A percentile compares a stretch with the other conserved stretches of the same genome.
phyloP scores from a whole-genome alignment of 2,797 vertebrate species.

The Peromyscus nudipes region DNA sequence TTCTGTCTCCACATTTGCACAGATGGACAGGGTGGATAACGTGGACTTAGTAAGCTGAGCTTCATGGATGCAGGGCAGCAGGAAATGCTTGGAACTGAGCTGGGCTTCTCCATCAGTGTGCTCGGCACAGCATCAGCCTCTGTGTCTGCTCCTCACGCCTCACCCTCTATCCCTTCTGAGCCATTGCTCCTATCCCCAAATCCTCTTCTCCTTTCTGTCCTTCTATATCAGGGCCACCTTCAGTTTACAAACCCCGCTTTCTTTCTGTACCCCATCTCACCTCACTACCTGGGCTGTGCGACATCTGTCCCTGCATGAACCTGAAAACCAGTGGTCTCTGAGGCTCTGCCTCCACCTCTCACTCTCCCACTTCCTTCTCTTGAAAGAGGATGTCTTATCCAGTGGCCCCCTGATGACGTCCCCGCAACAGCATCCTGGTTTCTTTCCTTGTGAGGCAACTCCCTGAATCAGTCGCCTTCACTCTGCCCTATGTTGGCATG shows the following conservation, averaged over 20 bases:
- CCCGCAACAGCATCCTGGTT: background rate
- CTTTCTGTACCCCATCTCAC: background rate
- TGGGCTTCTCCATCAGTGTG: background rate
- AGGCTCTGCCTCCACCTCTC: background rate
- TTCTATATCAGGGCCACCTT: no score
- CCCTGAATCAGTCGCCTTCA: background rate
- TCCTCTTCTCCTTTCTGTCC: background rate
- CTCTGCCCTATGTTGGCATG: no score
- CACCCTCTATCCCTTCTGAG: background rate
- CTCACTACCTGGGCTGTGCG: background rate
- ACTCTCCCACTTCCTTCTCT: background rate
- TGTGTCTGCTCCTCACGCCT: background rate
- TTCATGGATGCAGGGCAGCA: no score
- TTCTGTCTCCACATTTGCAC: background rate
- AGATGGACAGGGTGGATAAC: background rate
- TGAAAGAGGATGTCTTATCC: background rate
- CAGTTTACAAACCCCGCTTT: background rate
- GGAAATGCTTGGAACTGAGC: background rate
- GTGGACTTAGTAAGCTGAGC: background rate
- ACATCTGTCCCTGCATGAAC: background rate
- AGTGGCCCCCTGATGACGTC: background rate
- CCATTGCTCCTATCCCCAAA: background rate
- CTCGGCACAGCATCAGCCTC: no score
- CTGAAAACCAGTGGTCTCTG: background rate
- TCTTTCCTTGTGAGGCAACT: no score